Evolutionary conservation across 2,797 vertebrate genomes (phyloP), one percentile per base, ranked within the genome.

Genomic region (Neopelma chrysocephalum): DNA sequence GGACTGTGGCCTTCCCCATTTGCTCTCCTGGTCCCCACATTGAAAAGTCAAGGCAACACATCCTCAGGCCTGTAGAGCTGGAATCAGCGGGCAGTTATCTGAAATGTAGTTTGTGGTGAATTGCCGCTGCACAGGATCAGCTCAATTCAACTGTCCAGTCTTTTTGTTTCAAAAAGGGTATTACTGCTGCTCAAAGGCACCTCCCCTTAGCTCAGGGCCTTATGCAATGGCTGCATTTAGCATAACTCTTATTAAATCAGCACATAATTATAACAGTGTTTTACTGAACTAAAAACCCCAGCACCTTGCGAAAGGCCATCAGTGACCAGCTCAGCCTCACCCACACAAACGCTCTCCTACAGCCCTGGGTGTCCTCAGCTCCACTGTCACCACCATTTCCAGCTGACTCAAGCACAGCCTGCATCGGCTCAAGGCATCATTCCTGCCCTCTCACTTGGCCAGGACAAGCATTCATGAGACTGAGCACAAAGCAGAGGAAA

Each of bases 121-220:
- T 3, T 87, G 34, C 31, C 0, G 0, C 19, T 58, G 80, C 57
- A 43, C 3, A 1, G 18, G 54, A 86, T 69, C 38, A n/a, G n/a
- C 50, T 38, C 72, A 43, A 45, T 29, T 64, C 82, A 92, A 38
- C 34, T 42, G 48, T 22, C 68, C 36, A 4, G 26, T n/a, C 32
- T 32, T 88, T 65, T 23, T 31, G 45, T 60, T 86, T 68, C 80
- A 83, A 25, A 88, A 58, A 60, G 11, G 23, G 22, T 83, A 38
- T 57, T 51, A 66, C 43, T 61, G 60, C 38, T 38, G 20, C 27
- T 61, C 53, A 69, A 76, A 79, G 51, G 31, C 70, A 95, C 51
- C 65, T 88, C 65, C 73, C 65, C 61, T 72, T 65, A 65, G 58
- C 54, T 75, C 61, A 70, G 0, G 0, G 72, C n/a, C 43, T 75